Base-by-base conservation (phyloP, 1,140 invertebrate species). In the Dendrolimus punctatus region DNA sequence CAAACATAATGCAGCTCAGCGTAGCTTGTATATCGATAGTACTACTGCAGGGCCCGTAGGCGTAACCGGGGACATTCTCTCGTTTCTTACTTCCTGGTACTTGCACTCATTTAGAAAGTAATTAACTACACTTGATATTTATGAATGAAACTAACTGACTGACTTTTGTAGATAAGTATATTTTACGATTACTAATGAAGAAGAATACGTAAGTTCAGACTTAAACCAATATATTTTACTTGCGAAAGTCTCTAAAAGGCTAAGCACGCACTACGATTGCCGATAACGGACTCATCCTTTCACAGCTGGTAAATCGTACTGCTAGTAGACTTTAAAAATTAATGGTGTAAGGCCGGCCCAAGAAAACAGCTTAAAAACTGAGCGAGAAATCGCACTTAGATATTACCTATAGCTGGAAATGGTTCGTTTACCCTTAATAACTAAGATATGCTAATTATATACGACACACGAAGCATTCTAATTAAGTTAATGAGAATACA, bases 31-130 rank as follows among this genome's bases (percentile, higher is more conserved):
- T 73, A 75, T 53, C 72, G 50, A 54, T 54, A 73, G 57, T 73
- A 57, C 55, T 58, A 66, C 65, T 54, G 55, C 63, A 68, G 66
- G 64, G 60, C 63, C 55, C 61, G 58, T 62, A 77, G 71, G 70
- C 71, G 72, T 71, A 75, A 65, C 56, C 61, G 55, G 60, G 61
- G 57, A 60, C 70, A 70, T 69, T 76, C 67, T 64, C 60, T 65
- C 49, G 44, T 64, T 62, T 55, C 66, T 67, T 55, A 66, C 43
- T 75, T 80, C 71, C 70, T 80, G 58, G 64, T 72, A 77, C 58
- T 60, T 63, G 39, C 45, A 58, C 42, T 53, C 7, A 6, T 6
- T 47, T 51, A 38, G 8, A 57, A 46, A 46, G 6, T n/a, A 9
- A 9, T 5, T 9, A 10, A 46, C 9, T 46, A n/a, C 6, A 36